Conservation (phyloP, 2,888 invertebrate genomes). For the Phengaris arion region DNA sequence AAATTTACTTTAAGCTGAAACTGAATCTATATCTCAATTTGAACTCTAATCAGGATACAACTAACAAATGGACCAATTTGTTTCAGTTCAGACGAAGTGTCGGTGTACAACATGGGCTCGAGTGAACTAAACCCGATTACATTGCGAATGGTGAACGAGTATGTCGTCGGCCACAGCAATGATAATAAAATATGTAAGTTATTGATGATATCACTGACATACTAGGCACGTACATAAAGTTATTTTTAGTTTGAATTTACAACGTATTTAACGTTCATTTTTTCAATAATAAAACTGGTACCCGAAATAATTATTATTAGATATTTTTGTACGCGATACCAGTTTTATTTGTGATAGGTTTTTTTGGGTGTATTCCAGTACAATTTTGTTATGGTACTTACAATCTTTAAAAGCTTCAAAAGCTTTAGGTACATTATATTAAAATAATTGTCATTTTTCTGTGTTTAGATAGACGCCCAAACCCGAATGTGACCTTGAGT, state of each 20-base stretch:
- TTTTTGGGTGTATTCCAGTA: background rate
- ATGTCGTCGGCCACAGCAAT: background rate
- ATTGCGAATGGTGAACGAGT: slow-evolving; percentile 75
- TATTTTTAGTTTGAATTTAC: background rate
- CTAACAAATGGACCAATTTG: background rate
- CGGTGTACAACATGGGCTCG: slow-evolving; percentile 93
- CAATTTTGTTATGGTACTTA: no score
- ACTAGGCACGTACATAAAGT: background rate
- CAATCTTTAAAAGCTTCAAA: no score
- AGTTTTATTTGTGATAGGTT: no score
- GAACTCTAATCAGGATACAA: no score
- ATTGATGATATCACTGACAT: background rate
- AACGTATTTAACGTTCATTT: no score
- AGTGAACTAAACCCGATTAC: slow-evolving; percentile 90
- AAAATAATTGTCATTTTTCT: no score
- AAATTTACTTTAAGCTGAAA: no score
- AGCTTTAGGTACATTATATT: no score
- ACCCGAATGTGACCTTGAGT: background rate
- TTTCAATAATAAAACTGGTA: no score
- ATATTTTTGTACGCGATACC: no score
- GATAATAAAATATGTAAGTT: slow-evolving; percentile 7
- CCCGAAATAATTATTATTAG: no score
- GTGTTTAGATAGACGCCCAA: background rate
- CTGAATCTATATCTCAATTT: no score
- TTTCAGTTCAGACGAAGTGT: slow-evolving; percentile 76